Evolutionary conservation across 2,797 vertebrate genomes (phyloP).

Genomic region (Enteromius afrohamiltoni): DNA sequence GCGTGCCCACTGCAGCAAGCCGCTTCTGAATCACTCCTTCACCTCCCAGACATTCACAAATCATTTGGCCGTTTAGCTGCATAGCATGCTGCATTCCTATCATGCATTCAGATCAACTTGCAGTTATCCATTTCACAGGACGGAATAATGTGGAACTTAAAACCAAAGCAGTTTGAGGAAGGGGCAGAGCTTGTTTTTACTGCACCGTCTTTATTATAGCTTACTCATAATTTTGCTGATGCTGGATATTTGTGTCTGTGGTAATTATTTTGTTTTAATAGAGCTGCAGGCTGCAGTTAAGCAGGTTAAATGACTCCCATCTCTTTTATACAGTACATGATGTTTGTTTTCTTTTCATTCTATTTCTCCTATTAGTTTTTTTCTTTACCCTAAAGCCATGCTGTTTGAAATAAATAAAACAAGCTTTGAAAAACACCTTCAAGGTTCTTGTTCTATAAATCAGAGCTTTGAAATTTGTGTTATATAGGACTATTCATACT

Average conservation of each 20-base stretch:
- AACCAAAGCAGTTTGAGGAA: conserved; percentile 43
- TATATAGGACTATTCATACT: conserved; percentile 5
- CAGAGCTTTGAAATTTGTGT: background rate
- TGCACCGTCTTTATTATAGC: conserved; percentile 47
- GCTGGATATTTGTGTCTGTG: conserved; percentile 40
- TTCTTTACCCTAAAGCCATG: background rate
- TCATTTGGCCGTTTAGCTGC: conserved; percentile 49
- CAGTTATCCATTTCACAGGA: conserved; percentile 44
- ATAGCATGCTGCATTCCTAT: conserved; percentile 36
- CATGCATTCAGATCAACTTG: conserved; percentile 54
- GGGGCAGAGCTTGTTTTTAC: conserved; percentile 2
- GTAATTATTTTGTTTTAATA: conserved; percentile 55
- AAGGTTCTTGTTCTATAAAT: background rate
- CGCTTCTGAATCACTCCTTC: conserved; percentile 30
- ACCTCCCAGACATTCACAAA: conserved; percentile 31
- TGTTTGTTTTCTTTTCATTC: background rate
- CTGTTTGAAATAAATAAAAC: no score
- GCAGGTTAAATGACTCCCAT: conserved; percentile 47
- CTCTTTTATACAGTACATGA: conserved; percentile 1
- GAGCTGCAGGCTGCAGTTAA: conserved; percentile 49
- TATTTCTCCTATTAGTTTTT: background rate
- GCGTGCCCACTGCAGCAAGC: conserved; percentile 41
- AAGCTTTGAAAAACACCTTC: background rate
- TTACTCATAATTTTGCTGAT: conserved; percentile 48
- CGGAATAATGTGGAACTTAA: conserved; percentile 53